phyloP scores from a whole-genome alignment of 2,888 invertebrate species.

The Drosophila lacicola region DNA sequence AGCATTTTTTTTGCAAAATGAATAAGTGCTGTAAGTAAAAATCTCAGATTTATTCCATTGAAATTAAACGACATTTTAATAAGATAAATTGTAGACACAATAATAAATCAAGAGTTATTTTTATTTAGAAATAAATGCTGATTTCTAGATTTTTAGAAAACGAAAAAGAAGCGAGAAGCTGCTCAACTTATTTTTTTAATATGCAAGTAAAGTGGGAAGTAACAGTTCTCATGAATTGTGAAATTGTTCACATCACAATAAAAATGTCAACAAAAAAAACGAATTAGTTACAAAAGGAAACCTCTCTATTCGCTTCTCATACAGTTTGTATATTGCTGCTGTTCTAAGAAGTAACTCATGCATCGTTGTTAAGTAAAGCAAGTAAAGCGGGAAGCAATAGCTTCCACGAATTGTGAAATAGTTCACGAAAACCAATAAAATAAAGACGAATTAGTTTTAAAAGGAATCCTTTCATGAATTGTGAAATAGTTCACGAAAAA shows the following conservation, averaged over 20 bases:
- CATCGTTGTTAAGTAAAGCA: neutral
- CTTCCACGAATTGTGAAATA: too few relatives aligned
- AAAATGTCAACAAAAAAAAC: neutral
- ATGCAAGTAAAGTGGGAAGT: neutral
- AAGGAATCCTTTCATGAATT: too few relatives aligned
- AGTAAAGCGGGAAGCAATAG: too few relatives aligned
- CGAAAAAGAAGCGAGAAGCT: neutral
- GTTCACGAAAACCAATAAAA: too few relatives aligned
- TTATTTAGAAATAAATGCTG: neutral
- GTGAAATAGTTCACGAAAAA: too few relatives aligned
- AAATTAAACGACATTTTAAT: conserved; percentile 44
- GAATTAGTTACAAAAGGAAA: neutral
- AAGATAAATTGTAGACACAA: conserved; percentile 28
- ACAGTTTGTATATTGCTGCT: neutral
- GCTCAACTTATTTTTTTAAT: neutral
- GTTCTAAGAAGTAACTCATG: too few relatives aligned
- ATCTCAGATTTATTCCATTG: conserved; percentile 37
- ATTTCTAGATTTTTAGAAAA: too few relatives aligned
- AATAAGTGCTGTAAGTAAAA: conserved; percentile 16
- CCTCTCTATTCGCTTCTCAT: neutral
- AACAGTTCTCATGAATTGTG: too few relatives aligned
- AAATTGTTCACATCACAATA: too few relatives aligned
- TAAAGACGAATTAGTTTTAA: too few relatives aligned
- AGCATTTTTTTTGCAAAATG: conserved; percentile 14
- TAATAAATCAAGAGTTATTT: conserved; percentile 31